Evolutionary conservation across 2,113 vertebrate genomes (phyloP).

Genomic region (Lycaon pictus): DNA sequence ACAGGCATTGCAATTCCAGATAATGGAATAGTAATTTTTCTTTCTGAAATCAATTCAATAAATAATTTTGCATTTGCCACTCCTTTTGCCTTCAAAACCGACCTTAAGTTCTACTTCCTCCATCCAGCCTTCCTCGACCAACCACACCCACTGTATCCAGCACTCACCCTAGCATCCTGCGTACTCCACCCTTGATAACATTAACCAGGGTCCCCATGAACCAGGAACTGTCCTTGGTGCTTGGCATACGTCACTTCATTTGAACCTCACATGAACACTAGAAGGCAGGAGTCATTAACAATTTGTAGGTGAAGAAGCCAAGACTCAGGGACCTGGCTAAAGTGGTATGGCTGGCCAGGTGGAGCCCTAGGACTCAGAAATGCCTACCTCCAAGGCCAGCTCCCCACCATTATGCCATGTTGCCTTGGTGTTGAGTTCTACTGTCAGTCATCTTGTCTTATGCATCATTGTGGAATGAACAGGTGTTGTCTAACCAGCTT

Average conservation of each 20-base stretch:
- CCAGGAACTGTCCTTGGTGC: neutral
- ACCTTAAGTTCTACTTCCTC: neutral
- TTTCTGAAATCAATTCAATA: neutral
- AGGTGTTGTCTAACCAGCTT: neutral
- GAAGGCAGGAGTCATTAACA: neutral
- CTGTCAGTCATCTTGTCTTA: neutral
- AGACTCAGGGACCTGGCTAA: neutral
- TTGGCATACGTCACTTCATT: neutral
- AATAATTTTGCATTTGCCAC: neutral
- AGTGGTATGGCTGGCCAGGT: neutral
- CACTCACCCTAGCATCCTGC: neutral
- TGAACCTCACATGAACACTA: neutral
- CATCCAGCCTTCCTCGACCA: neutral
- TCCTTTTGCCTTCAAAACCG: neutral
- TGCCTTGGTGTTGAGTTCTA: rapidly evolving
- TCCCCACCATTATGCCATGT: neutral
- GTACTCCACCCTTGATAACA: neutral
- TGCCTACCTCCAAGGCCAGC: neutral
- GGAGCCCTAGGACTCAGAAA: neutral
- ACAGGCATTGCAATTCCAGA: neutral
- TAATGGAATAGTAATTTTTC: neutral
- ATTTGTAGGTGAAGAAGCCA: neutral
- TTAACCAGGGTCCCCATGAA: neutral
- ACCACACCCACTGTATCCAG: neutral
- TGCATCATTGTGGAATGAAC: neutral